Conservation (phyloP, 2,888 invertebrate species). For the Neria commutata region DNA sequence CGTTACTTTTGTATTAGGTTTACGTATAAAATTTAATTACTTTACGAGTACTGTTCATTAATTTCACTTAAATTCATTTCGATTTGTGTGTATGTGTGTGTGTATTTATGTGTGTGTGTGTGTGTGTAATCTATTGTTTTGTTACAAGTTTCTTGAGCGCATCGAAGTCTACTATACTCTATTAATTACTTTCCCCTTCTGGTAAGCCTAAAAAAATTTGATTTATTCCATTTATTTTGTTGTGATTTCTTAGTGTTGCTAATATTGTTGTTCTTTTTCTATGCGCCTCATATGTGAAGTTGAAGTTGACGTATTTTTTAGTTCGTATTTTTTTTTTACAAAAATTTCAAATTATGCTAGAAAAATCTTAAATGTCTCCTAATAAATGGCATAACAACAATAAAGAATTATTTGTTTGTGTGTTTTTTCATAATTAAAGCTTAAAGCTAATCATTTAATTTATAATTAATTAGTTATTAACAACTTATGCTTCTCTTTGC, state of each 20-base stretch:
- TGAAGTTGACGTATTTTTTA: no score
- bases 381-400: slow-evolving; percentile 45
- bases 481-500: no score
- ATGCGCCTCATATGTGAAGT: not conserved
- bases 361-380: slow-evolving; percentile 5
- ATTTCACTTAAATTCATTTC: slow-evolving; percentile 38
- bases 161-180: not conserved
- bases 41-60: slow-evolving; percentile 26
- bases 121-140: slow-evolving; percentile 2
- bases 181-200: not conserved
- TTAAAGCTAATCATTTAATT: slow-evolving; percentile 51
- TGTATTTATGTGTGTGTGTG: no score
- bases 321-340: slow-evolving; percentile 26
- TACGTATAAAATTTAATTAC: slow-evolving; percentile 51
- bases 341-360: slow-evolving; percentile 29
- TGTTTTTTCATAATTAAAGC: slow-evolving; percentile 24
- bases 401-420: slow-evolving; percentile 37
- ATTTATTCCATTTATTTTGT: not conserved
- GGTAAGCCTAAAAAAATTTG: not conserved
- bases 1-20: slow-evolving; percentile 18
- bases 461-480: slow-evolving; percentile 45
- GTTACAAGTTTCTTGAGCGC: not conserved
- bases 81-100: slow-evolving; percentile 21
- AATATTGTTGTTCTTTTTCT: slow-evolving; percentile 33
- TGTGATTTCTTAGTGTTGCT: not conserved